Conservation (phyloP, 2,888 invertebrate species). For the Hirtodrosophila alboralis region DNA sequence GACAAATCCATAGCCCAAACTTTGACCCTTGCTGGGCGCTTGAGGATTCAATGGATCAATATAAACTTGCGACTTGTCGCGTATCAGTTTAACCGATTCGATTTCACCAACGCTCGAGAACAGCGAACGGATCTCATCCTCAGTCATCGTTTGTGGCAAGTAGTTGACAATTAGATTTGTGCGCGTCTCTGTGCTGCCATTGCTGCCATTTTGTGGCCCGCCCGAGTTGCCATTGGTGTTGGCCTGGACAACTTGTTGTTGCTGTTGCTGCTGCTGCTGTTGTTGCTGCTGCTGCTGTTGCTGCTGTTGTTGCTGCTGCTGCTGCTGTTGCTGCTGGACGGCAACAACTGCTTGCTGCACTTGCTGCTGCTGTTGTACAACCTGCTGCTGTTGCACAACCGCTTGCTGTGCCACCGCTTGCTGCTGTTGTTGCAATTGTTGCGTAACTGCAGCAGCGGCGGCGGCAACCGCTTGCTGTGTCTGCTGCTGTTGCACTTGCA, state of each 20-base stretch:
- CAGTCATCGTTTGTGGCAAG: constrained; percentile 99
- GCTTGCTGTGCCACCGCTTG: constrained; percentile 75
- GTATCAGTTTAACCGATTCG: constrained; percentile 99
- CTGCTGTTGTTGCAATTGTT: constrained; percentile 82
- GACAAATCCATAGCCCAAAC: constrained; percentile 99
- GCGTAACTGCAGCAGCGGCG: constrained; percentile 77
- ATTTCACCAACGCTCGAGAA: constrained; percentile 99
- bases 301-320: constrained; percentile 72
- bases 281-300: constrained; percentile 64
- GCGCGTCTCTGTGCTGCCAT: constrained; percentile 95
- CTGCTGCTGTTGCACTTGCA: constrained; percentile 83
- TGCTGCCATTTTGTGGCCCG: constrained; percentile 71
- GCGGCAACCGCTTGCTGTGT: constrained; percentile 81
- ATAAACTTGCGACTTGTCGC: constrained; percentile 96
- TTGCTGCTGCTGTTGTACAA: constrained; percentile 76
- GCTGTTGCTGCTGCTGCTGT: constrained; percentile 71
- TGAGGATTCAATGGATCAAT: constrained; percentile 87
- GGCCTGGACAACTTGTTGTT: constrained; percentile 73
- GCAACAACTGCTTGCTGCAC: constrained; percentile 78
- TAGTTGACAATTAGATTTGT: constrained; percentile 99
- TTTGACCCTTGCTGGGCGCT: constrained; percentile 92
- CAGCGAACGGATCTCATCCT: constrained; percentile 98
- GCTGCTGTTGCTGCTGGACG: constrained; percentile 66
- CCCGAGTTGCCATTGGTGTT: constrained; percentile 72
- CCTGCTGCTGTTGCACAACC: constrained; percentile 70